A percentile compares a stretch with the other conserved stretches of the same genome.
Conservation (phyloP, 2,888 invertebrate species). For the Cheilosia grossa region DNA sequence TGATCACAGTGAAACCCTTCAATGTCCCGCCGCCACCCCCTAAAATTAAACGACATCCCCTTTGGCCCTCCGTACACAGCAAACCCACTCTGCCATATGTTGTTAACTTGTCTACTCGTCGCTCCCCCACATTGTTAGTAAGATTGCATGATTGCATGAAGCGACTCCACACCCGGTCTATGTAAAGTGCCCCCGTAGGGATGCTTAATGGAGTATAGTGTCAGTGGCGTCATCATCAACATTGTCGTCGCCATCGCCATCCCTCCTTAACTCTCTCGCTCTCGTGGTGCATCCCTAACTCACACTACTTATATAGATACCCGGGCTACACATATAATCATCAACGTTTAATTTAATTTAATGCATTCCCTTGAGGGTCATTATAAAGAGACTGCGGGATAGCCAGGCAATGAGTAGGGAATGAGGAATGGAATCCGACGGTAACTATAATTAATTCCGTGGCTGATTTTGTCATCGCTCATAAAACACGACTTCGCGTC, state of each 20-base stretch:
- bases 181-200: constrained; percentile 62
- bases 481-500: constrained; percentile 58
- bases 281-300: constrained; percentile 10
- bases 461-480: constrained; percentile 74
- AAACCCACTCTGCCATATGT: constrained; percentile 16
- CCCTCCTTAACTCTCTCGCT: background rate
- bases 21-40: constrained; percentile 8
- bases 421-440: constrained; percentile 20
- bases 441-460: constrained; percentile 70
- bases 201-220: constrained; percentile 70
- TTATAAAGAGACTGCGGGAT: constrained; percentile 40
- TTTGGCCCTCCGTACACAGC: background rate
- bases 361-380: constrained; percentile 71
- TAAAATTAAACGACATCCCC: constrained; percentile 43
- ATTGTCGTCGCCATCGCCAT: constrained; percentile 46
- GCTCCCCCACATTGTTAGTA: constrained; percentile 29
- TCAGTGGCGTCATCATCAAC: constrained; percentile 70
- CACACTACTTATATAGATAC: constrained; percentile 17
- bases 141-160: constrained; percentile 57
- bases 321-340: constrained; percentile 67
- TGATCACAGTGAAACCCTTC: constrained; percentile 61
- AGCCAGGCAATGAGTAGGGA: background rate
- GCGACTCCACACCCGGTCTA: constrained; percentile 10
- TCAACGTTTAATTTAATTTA: constrained; percentile 75
- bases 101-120: constrained; percentile 40